phyloP scores from a whole-genome alignment of 2,888 invertebrate genomes.

The Diogma glabrata region DNA sequence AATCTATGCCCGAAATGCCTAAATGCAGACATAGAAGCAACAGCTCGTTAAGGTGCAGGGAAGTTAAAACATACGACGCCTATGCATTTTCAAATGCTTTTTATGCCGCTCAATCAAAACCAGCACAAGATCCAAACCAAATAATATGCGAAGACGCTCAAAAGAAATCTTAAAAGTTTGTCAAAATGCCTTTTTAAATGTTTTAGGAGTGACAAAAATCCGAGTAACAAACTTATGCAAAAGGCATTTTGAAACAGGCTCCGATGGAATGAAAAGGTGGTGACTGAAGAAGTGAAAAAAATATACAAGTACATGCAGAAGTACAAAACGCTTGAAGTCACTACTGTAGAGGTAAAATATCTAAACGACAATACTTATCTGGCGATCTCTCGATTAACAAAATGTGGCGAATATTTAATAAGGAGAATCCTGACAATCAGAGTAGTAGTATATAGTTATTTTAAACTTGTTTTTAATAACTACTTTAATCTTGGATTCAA shows the following conservation, averaged over 20 bases:
- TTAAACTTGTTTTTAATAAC: neutral
- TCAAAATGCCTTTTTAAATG: neutral
- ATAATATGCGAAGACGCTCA: neutral
- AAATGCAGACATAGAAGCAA: neutral
- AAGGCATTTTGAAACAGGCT: neutral
- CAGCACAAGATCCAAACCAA: neutral
- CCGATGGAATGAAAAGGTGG: neutral
- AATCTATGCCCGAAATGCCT: neutral
- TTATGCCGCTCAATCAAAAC: neutral
- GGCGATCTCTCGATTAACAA: neutral
- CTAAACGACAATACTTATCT: neutral
- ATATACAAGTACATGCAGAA: neutral
- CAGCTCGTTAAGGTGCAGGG: neutral
- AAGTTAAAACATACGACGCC: neutral
- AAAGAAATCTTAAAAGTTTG: neutral
- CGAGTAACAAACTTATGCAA: neutral
- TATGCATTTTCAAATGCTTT: neutral
- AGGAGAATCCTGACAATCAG: neutral
- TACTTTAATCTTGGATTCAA: neutral
- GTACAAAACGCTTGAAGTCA: neutral
- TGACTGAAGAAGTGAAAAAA: neutral
- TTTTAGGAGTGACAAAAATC: neutral
- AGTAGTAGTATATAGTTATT: neutral
- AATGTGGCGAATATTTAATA: neutral
- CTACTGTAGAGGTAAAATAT: no score